Evolutionary conservation across 64 coral and sea anemone species (phyloP), one percentile per base, ranked within the genome.

Genomic region (Platygyra sinensis): DNA sequence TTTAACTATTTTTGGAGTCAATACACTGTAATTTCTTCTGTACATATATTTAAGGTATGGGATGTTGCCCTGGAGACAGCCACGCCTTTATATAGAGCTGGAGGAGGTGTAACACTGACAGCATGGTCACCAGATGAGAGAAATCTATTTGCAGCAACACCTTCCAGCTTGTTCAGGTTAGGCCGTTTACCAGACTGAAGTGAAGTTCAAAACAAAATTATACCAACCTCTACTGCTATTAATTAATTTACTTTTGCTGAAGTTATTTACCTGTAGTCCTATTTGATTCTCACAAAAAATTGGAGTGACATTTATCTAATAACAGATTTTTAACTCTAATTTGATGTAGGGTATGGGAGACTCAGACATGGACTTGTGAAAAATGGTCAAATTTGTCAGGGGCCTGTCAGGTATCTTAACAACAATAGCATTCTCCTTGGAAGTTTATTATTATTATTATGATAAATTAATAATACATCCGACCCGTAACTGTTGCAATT

Each of bases 351-450:
- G 82, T 99, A 62, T 99, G 96, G 96, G 96, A 99, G 78, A 93
- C 96, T 57, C 93, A 99, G 78, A 91, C 79, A 13, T 99, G 96
- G 94, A 99, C 96, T 39, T 99, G 94, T 99, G 96, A 99, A 61
- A 99, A 95, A 52, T 99, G 96, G 96, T 95, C 96, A 22, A 90
- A 99, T 82, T 79, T 95, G 57, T 73, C 90, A 63, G 94, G 94
- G 62, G 90, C 91, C 30, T 99, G 96, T 79, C 94, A 99, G 91
- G 96, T 95, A 67, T 5, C 33, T 31, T 38, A 31, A 42, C 4
- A 46, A 46, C 2, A 46, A 46, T 46, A 46, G 5, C 39, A 46
- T 46, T 46, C 42, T 46, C 42, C 42, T 8, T 46, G 42, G 42
- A 46, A 46, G 42, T 46, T 46, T 2, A 46, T 6, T 46, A 46